Conservation (phyloP, 1,140 invertebrate genomes). For the Vanessa atalanta region DNA sequence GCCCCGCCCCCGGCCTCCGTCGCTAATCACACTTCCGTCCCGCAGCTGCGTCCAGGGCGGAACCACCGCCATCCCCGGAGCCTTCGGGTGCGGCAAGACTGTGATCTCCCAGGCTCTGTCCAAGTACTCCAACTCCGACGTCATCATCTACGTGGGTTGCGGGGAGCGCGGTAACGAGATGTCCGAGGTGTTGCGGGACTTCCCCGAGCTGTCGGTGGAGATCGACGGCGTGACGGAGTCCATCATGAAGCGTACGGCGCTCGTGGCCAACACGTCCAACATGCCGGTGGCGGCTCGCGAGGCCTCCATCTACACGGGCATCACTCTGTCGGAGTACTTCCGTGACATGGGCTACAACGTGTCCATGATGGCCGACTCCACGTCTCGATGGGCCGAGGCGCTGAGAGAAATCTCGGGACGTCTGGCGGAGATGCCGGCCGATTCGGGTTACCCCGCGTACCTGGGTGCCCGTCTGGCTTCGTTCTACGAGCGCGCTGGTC, state of each 20-base stretch:
- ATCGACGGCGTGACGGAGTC: conserved; percentile 98
- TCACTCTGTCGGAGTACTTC: conserved; percentile 99
- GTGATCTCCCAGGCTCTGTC: conserved; percentile 99
- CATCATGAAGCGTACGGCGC: conserved; percentile 99
- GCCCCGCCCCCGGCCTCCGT: background rate
- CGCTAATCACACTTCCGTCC: background rate
- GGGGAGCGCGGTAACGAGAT: conserved; percentile 96
- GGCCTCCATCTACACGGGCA: conserved; percentile 99
- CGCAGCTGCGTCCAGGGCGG: conserved; percentile 97
- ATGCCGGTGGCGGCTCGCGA: conserved; percentile 99
- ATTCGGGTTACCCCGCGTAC: conserved; percentile 99
- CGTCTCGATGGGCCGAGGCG: conserved; percentile 99
- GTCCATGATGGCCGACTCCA: conserved; percentile 99
- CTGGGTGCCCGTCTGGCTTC: conserved; percentile 98
- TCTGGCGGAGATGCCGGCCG: conserved; percentile 99
- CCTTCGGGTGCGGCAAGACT: conserved; percentile 97
- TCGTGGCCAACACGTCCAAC: conserved; percentile 99
- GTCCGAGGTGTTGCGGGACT: conserved; percentile 97
- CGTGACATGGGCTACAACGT: conserved; percentile 99
- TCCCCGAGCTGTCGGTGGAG: conserved; percentile 98
- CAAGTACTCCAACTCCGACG: conserved; percentile 99
- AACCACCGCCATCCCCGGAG: conserved; percentile 99
- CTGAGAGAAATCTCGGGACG: conserved; percentile 99
- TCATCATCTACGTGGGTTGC: conserved; percentile 99
- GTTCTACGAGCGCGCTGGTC: conserved; percentile 99